These are phyloP conservation scores for Hoplostethus atlanticus DNA, from an alignment of 2,797 vertebrate species.

Conservation along the genomic window DNA sequence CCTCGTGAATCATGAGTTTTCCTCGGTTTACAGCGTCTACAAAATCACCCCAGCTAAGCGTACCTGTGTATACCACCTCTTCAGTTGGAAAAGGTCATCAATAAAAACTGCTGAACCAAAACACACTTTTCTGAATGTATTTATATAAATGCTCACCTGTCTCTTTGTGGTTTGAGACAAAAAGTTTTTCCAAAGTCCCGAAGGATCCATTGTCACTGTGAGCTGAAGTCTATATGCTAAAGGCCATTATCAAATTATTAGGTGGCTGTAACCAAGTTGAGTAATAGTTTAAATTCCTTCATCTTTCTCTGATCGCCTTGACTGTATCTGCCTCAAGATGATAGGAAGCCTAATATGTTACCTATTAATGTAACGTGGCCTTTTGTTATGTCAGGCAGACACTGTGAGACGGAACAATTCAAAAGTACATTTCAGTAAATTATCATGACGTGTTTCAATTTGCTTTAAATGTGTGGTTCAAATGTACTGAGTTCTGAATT, in stretches of 20 bases:
- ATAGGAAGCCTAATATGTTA: conserved; percentile 32
- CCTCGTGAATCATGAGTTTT: neutral
- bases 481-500: conserved; percentile 32
- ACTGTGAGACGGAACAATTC: neutral
- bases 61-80: neutral
- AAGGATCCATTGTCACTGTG: conserved; percentile 16
- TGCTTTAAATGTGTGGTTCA: conserved; percentile 25
- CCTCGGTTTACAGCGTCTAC: neutral
- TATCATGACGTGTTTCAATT: conserved; percentile 3
- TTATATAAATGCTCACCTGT: conserved; percentile 31
- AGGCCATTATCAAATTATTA: conserved; percentile 9
- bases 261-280: conserved; percentile 10
- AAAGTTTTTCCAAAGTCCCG: conserved; percentile 35
- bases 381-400: neutral
- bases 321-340: conserved; percentile 13
- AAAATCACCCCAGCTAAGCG: neutral
- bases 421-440: conserved; percentile 2
- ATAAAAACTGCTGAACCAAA: neutral
- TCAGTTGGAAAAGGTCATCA: neutral
- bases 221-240: conserved; percentile 10
- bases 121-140: neutral
- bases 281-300: conserved; percentile 10
- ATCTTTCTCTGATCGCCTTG: conserved; percentile 15
- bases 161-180: conserved; percentile 32
- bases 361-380: conserved; percentile 34